These are phyloP conservation scores for Enteromius treurensis DNA, from an alignment of 2,797 vertebrate genomes.

Conservation along the genomic window DNA sequence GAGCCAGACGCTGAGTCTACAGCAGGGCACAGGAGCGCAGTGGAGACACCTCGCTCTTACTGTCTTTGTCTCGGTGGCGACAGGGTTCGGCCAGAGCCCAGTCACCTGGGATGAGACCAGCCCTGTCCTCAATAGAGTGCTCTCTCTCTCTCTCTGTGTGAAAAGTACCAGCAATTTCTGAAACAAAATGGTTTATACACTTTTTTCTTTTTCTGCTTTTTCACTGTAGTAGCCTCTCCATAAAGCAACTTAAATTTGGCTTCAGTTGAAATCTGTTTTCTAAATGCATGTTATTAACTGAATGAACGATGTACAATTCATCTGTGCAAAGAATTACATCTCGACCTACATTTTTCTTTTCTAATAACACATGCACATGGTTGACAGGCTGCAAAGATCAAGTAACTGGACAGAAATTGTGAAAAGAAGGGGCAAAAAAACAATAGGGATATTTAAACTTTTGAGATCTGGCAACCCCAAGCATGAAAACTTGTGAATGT, in stretches of 20 bases:
- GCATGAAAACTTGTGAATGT: not conserved
- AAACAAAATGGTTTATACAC: not conserved
- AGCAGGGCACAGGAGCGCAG: conserved; percentile 55
- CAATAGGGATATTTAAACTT: not conserved
- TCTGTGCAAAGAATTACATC: not conserved
- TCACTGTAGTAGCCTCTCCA: not conserved
- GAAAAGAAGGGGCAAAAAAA: no score
- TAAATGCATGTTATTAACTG: not conserved
- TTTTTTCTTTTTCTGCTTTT: not conserved
- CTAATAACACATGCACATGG: no score
- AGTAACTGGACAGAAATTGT: not conserved
- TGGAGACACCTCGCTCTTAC: conserved; percentile 63
- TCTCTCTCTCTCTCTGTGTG: conserved; percentile 29
- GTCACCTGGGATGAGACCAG: conserved; percentile 78
- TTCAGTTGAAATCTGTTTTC: not conserved
- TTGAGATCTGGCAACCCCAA: not conserved
- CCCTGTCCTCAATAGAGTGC: conserved; percentile 78
- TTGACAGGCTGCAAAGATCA: not conserved
- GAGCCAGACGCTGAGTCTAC: conserved; percentile 67
- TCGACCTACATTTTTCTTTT: not conserved
- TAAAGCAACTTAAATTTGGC: not conserved
- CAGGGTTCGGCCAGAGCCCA: conserved; percentile 76
- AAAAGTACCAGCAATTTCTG: not conserved
- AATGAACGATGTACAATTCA: not conserved
- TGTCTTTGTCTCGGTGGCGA: conserved; percentile 83